These are phyloP conservation scores for Vannuccia rotundouncinata DNA, from an alignment of 2,888 invertebrate species.

Conservation along the genomic window DNA sequence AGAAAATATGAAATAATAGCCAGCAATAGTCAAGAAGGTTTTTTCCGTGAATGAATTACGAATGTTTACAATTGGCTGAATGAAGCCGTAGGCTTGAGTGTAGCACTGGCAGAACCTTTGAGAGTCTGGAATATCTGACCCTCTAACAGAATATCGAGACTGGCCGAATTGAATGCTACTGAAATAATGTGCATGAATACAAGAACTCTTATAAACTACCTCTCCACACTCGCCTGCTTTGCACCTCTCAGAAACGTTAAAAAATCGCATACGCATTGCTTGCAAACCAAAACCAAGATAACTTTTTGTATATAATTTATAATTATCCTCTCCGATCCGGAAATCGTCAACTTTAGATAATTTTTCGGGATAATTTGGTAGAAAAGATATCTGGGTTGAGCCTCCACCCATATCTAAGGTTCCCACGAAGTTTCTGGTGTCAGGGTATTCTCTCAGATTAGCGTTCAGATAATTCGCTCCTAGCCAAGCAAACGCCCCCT, in stretches of 20 bases:
- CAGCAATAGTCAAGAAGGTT: slow-evolving; percentile 18
- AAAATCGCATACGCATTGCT: slow-evolving; percentile 3
- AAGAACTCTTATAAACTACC: background rate
- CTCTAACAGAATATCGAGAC: background rate
- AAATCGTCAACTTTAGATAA: background rate
- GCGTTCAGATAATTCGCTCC: slow-evolving; percentile 1
- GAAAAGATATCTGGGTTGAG: slow-evolving; percentile 30
- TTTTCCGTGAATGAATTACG: slow-evolving; percentile 8
- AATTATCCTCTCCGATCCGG: background rate
- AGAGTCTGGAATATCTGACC: background rate
- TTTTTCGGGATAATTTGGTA: background rate
- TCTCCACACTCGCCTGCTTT: background rate
- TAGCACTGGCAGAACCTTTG: background rate
- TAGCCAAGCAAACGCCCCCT: slow-evolving; percentile 31
- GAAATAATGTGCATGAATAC: background rate
- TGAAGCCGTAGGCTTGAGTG: background rate
- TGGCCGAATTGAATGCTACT: background rate
- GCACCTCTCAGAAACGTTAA: slow-evolving; percentile 12
- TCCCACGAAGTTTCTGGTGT: slow-evolving; percentile 3
- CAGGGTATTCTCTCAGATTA: background rate
- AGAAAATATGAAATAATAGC: slow-evolving; percentile 18
- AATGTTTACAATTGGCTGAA: background rate
- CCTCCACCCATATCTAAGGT: slow-evolving; percentile 33
- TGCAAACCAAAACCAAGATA: slow-evolving; percentile 25
- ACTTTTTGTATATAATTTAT: slow-evolving; percentile 10